Base-by-base conservation (phyloP, 1,140 invertebrate genomes). In the Drosophila setifemur region DNA sequence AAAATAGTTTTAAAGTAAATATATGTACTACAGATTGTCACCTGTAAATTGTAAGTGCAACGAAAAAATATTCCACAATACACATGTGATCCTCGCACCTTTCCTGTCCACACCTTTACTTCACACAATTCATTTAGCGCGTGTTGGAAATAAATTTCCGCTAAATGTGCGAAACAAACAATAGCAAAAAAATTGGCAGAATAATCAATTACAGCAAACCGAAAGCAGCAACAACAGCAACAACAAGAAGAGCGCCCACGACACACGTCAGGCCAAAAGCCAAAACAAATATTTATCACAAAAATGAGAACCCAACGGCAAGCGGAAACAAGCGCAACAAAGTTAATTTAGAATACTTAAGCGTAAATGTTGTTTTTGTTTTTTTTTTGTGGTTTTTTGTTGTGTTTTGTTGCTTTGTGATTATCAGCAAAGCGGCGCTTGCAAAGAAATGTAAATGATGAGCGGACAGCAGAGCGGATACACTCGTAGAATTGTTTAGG, bases 231-330 rank as follows among this genome's bases (percentile, higher is more conserved):
- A 29, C 48, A 53, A 53, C 54, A 19, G 45, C 9, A 64, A 64
- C 57, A 64, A 29, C 11, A 14, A 16, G 6, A 11, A 31, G 12
- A 28, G 42, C 42, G 3, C 42, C 42, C 40, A 44, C 44, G 25
- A 64, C 57, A 64, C 61, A 64, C 61, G 61, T 64, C 57, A 11
- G 33, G 25, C 25, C 42, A 64, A 64, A 57, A 64, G 60, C 43
- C 57, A 49, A 64, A 61, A 64, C 43, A 64, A 64, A 64, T 64
- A 64, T 64, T 64, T 40, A 64, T 64, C 58, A 64, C 61, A 25
- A 64, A n/a, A 64, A 39, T 35, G 57, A 21, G 57, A 57, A 31
- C 12, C 35, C 55, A 26, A 26, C 5, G 19, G 12, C 14, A 19
- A 28, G n/a, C 29, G 40, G 31, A 49, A 37, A 12, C 25, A 25